Conservation (phyloP, 2,113 vertebrate genomes). For the Ranitomeya variabilis region DNA sequence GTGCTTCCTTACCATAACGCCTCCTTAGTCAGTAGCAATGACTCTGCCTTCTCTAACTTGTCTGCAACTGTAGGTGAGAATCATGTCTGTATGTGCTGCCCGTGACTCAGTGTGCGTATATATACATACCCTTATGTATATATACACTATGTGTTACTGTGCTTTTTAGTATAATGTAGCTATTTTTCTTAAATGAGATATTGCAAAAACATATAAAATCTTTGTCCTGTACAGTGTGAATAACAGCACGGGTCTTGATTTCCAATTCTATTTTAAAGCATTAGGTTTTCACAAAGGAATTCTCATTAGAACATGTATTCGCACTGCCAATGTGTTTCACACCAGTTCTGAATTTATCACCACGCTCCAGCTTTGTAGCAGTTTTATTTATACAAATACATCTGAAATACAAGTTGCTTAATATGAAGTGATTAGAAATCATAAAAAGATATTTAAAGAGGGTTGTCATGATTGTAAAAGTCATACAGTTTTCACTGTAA, state of each 20-base stretch:
- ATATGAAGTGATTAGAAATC: not conserved
- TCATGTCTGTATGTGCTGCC: conserved; percentile 37
- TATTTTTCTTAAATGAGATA: not conserved
- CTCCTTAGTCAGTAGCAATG: conserved; percentile 96
- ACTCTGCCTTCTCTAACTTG: conserved; percentile 97
- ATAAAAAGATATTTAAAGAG: not conserved
- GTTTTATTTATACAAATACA: not conserved
- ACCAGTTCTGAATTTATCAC: not conserved
- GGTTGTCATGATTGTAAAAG: not conserved
- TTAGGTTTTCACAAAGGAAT: not conserved
- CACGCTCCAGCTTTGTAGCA: not conserved
- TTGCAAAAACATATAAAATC: not conserved
- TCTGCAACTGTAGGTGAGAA: conserved; percentile 97
- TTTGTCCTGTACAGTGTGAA: not conserved
- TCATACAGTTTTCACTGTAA: not conserved
- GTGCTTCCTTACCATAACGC: conserved; percentile 91
- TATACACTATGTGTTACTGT: not conserved
- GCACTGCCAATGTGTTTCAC: not conserved
- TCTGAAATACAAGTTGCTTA: conserved; percentile 6
- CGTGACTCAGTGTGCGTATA: not conserved
- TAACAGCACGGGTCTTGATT: not conserved
- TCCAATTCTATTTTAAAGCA: not conserved
- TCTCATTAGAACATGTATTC: not conserved
- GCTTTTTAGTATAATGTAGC: not conserved
- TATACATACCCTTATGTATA: not conserved